Conservation (phyloP, 1,140 invertebrate species). For the Drosophila ironensis region DNA sequence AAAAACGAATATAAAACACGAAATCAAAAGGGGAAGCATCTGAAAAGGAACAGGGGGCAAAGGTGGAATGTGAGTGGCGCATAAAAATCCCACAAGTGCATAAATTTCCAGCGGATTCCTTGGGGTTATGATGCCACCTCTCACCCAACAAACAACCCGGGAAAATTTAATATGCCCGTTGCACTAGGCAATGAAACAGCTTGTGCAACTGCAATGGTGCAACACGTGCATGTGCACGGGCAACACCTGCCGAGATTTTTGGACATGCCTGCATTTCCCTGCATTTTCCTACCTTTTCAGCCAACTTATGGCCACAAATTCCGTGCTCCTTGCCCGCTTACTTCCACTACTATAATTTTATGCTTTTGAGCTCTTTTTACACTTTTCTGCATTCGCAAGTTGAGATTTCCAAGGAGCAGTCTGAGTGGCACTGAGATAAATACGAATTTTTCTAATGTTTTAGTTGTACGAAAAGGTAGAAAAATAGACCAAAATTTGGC, state of each 20-base stretch:
- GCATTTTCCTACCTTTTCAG: neutral
- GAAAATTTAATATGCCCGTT: constrained; percentile 46
- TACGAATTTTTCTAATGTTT: neutral
- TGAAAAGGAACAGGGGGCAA: constrained; percentile 7
- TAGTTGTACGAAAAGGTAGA: neutral
- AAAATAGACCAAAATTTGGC: no score
- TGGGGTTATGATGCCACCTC: constrained; percentile 51
- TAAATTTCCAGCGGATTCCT: constrained; percentile 60
- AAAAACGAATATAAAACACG: constrained; percentile 4
- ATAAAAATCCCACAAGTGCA: constrained; percentile 68
- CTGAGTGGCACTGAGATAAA: constrained; percentile 11
- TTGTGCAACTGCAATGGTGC: constrained; percentile 28
- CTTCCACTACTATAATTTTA: constrained; percentile 8
- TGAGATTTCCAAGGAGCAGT: constrained; percentile 49
- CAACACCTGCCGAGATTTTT: constrained; percentile 66
- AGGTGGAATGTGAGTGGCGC: neutral
- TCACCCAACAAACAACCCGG: constrained; percentile 3
- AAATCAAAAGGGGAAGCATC: neutral
- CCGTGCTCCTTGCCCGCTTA: constrained; percentile 9
- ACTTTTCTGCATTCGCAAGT: constrained; percentile 19
- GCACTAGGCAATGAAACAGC: constrained; percentile 34
- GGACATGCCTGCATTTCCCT: constrained; percentile 34
- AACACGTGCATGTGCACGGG: constrained; percentile 40
- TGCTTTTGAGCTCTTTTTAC: constrained; percentile 3
- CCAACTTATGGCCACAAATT: constrained; percentile 41